phyloP scores from a whole-genome alignment of 2,888 invertebrate genomes.

The Acleris holmiana region DNA sequence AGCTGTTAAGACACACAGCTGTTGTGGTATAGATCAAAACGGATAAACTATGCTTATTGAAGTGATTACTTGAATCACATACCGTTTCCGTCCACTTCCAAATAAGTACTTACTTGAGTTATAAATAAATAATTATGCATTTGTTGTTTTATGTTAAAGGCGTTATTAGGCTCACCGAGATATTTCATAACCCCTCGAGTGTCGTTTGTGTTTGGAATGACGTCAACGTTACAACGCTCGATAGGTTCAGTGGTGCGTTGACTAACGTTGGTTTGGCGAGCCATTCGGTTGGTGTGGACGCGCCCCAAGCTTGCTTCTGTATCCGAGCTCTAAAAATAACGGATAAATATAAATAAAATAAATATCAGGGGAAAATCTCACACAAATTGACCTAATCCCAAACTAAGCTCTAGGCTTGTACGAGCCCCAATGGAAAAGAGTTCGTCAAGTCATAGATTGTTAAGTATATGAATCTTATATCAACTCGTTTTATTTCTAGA shows the following conservation, averaged over 20 bases:
- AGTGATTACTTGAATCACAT: constrained; percentile 30
- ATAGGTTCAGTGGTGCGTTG: not conserved
- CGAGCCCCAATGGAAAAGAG: no score
- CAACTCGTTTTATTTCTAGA: no score
- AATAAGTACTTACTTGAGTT: constrained; percentile 21
- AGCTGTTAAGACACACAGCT: not conserved
- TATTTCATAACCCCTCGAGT: not conserved
- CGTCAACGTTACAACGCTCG: not conserved
- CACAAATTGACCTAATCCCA: no score
- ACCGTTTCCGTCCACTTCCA: not conserved
- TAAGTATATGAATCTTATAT: no score
- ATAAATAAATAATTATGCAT: constrained; percentile 23
- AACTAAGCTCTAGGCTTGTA: no score
- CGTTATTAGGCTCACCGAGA: constrained; percentile 1
- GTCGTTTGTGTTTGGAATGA: constrained; percentile 1
- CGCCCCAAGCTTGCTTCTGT: not conserved
- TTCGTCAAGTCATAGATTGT: no score
- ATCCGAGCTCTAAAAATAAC: not conserved
- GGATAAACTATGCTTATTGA: constrained; percentile 15
- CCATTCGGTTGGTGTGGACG: constrained; percentile 1
- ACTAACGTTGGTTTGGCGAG: not conserved
- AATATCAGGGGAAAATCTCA: no score
- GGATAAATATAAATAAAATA: no score
- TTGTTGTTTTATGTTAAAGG: constrained; percentile 10
- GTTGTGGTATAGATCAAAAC: not conserved